Conservation (phyloP, 1,140 invertebrate genomes). For the Caenorhabditis briggsae region DNA sequence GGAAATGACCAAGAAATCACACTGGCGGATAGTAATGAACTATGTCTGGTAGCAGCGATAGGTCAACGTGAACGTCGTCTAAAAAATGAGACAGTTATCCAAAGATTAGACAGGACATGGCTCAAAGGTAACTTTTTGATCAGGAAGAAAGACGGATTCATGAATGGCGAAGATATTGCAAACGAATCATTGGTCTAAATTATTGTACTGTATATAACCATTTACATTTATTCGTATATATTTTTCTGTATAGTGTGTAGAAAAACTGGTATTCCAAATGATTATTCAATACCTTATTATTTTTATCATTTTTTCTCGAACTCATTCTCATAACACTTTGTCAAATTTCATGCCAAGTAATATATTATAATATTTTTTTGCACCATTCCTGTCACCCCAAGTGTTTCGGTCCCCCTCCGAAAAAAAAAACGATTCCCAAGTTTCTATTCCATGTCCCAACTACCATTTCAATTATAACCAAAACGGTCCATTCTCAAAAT, state of each 20-base stretch:
- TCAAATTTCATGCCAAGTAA: not conserved
- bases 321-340: slow-evolving; percentile 9
- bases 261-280: not conserved
- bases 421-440: not conserved
- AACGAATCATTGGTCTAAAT: slow-evolving; percentile 77
- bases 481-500: not conserved
- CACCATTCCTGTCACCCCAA: too few relatives aligned
- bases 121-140: slow-evolving; percentile 91
- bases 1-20: slow-evolving; percentile 76
- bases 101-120: slow-evolving; percentile 94
- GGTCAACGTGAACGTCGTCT: slow-evolving; percentile 91
- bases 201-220: not conserved
- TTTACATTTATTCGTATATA: not conserved
- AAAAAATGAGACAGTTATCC: slow-evolving; percentile 90
- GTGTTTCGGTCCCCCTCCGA: not conserved
- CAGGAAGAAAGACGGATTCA: slow-evolving; percentile 79
- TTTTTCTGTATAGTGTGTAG: slow-evolving; percentile 51
- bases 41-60: slow-evolving; percentile 93
- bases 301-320: not conserved
- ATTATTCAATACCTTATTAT: not conserved
- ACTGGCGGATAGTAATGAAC: slow-evolving; percentile 80
- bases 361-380: not conserved
- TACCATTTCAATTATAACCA: slow-evolving; percentile 13
- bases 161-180: slow-evolving; percentile 78
- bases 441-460: not conserved